Evolutionary conservation across 1,140 invertebrate genomes (phyloP).

Genomic region (Gerris buenoi): DNA sequence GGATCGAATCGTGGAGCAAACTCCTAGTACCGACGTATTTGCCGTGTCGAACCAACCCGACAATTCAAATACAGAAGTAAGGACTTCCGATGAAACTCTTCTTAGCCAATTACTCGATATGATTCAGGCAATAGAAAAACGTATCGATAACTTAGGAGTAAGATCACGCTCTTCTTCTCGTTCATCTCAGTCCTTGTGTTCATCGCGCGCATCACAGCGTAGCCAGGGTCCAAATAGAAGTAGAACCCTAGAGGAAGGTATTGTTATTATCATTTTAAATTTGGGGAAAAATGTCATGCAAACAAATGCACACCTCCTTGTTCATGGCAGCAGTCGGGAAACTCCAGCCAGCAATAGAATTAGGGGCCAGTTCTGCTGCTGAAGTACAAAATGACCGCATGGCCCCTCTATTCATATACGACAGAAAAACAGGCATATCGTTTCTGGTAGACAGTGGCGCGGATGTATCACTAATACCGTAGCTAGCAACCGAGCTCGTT

Average conservation of each 20-base stretch:
- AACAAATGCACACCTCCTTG: not conserved
- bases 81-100: not conserved
- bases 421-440: not conserved
- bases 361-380: not conserved
- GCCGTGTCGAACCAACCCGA: not conserved
- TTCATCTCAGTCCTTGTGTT: not conserved
- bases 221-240: not conserved
- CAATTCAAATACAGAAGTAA: not conserved
- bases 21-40: too few species aligned
- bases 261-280: not conserved
- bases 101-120: not conserved
- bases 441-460: not conserved
- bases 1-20: too few species aligned
- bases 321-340: not conserved
- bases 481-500: slow-evolving; percentile 36
- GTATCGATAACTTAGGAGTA: not conserved
- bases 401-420: not conserved
- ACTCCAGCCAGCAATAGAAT: not conserved
- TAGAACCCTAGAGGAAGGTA: not conserved
- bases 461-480: not conserved
- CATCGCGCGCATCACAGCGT: not conserved
- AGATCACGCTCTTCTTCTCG: too few species aligned
- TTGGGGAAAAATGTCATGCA: not conserved
- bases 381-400: not conserved
- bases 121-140: not conserved